Percentiles rank a stretch among this genome's conserved stretches.
Evolutionary conservation across 2,888 invertebrate species (phyloP).

Genomic region (Drosophila aldrichi): DNA sequence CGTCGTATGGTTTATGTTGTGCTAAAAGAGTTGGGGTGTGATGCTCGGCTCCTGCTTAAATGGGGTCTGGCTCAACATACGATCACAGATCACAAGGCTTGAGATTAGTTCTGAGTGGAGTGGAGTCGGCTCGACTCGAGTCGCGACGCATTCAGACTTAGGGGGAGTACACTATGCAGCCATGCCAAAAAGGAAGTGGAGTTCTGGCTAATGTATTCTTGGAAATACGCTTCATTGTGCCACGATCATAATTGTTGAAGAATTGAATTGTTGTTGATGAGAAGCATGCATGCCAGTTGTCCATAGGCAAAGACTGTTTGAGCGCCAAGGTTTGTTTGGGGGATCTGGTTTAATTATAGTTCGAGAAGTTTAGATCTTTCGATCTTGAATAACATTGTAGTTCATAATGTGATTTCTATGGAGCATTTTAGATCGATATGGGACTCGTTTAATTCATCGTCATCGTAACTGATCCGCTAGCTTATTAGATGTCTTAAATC

Average conservation of each 20-base stretch:
- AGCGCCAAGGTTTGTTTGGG: conserved; percentile 4
- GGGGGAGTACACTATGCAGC: conserved; percentile 43
- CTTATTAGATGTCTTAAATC: background rate
- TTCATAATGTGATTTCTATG: too few relatives aligned
- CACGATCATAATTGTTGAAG: conserved; percentile 30
- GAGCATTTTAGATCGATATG: too few relatives aligned
- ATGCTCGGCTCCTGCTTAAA: conserved; percentile 23
- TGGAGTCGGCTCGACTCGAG: background rate
- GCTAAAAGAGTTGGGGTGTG: conserved; percentile 74
- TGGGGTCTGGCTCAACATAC: conserved; percentile 62
- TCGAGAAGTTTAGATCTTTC: too few relatives aligned
- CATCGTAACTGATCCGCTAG: too few relatives aligned
- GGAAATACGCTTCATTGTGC: conserved; percentile 45
- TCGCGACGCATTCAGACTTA: conserved; percentile 18
- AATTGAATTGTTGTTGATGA: background rate
- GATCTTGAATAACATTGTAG: too few relatives aligned
- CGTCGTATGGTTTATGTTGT: conserved; percentile 73
- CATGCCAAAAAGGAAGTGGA: conserved; percentile 43
- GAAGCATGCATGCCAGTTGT: background rate
- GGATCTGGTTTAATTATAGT: too few relatives aligned
- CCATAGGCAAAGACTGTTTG: background rate
- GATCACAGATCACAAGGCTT: conserved; percentile 61
- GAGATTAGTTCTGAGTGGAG: conserved; percentile 63
- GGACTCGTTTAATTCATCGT: too few relatives aligned
- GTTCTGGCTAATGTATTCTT: conserved; percentile 50